Conservation (phyloP, 2,113 vertebrate genomes). For the Mesitornis unicolor region DNA sequence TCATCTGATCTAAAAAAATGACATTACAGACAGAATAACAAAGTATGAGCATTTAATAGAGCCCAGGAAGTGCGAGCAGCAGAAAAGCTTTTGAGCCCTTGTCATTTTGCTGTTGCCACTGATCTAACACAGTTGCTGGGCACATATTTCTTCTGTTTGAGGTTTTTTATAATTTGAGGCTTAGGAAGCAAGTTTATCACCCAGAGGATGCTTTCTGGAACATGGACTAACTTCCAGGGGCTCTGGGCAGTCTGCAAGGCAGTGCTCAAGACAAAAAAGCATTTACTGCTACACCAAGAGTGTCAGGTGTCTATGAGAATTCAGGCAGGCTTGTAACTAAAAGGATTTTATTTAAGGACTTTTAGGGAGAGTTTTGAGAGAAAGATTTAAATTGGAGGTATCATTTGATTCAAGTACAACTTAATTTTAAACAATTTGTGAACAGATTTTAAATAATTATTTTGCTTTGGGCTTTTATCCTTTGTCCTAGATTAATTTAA, state of each 20-base stretch:
- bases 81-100: not conserved
- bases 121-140: not conserved
- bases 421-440: not conserved
- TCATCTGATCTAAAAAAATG: not conserved
- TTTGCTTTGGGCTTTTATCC: not conserved
- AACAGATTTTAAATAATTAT: not conserved
- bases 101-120: not conserved
- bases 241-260: not conserved
- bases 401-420: not conserved
- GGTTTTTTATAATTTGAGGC: not conserved
- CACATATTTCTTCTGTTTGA: not conserved
- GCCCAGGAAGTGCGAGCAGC: accelerated
- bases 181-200: not conserved
- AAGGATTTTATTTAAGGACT: not conserved
- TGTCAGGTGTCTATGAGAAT: not conserved
- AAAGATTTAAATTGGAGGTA: not conserved
- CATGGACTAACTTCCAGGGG: not conserved
- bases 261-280: not conserved
- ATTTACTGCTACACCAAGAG: not conserved
- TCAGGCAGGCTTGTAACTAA: not conserved
- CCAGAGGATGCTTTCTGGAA: not conserved
- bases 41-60: not conserved
- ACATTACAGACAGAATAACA: not conserved
- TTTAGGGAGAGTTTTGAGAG: not conserved
- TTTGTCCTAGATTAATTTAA: not conserved